Percentiles rank a stretch among this genome's conserved stretches.
Evolutionary conservation across 2,888 invertebrate genomes (phyloP).

Genomic region (Dioctria linearis): DNA sequence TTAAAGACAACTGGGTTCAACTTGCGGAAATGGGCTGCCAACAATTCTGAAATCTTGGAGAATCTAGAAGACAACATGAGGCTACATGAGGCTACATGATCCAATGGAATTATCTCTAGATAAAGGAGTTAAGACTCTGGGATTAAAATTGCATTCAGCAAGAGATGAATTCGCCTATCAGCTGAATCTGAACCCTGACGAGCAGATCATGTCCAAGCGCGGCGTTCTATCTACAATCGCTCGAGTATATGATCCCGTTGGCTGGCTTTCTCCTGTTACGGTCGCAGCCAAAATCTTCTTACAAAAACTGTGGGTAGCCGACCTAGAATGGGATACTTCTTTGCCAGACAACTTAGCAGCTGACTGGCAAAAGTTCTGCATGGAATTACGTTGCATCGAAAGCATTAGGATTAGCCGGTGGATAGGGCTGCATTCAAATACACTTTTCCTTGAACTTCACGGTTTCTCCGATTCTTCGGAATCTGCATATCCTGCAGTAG

Average conservation of each 20-base stretch:
- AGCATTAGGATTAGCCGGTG: not conserved
- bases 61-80: not conserved
- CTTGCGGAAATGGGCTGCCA: not conserved
- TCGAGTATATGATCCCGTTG: not conserved
- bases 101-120: not conserved
- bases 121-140: not conserved
- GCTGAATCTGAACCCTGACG: not conserved
- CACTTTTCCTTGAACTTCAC: no score
- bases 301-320: not conserved
- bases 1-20: not conserved
- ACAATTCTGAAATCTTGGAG: not conserved
- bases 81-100: no score
- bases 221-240: not conserved
- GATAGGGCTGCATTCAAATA: no score
- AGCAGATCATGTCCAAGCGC: not conserved
- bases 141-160: not conserved
- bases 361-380: not conserved
- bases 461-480: no score
- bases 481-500: no score
- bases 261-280: not conserved
- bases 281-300: not conserved
- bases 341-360: not conserved
- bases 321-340: not conserved
- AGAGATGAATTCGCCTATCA: not conserved
- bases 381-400: not conserved